These are phyloP conservation scores for Helarctos malayanus DNA, from an alignment of 2,797 vertebrate species.

Conservation along the genomic window DNA sequence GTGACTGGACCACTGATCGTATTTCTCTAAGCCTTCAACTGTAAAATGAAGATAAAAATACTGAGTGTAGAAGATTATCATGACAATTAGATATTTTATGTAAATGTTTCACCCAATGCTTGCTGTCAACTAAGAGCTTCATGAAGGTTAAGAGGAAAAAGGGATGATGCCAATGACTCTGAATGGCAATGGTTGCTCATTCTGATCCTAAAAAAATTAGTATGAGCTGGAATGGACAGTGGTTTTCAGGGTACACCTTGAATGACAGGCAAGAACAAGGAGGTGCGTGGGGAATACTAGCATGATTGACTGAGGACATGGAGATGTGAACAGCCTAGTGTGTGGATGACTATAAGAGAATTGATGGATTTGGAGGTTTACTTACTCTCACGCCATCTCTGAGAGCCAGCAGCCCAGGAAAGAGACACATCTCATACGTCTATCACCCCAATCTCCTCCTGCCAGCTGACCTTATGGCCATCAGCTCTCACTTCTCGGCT, in stretches of 20 bases:
- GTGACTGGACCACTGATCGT: background rate
- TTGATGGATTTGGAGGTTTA: too few relatives aligned
- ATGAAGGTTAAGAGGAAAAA: background rate
- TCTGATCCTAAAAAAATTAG: background rate
- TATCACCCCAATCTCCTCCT: background rate
- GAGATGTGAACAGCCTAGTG: background rate
- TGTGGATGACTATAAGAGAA: background rate
- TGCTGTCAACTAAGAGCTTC: background rate
- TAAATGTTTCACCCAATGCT: background rate
- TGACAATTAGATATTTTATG: background rate
- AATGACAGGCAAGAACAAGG: background rate
- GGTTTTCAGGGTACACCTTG: background rate
- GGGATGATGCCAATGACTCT: background rate
- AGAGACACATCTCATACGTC: background rate
- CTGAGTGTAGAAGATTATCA: background rate
- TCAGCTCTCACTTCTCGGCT: background rate
- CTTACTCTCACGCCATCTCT: background rate
- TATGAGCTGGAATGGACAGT: background rate
- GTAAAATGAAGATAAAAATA: background rate
- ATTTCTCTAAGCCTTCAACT: background rate
- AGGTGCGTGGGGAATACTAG: background rate
- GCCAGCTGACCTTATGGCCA: background rate
- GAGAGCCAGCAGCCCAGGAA: background rate
- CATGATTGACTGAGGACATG: background rate
- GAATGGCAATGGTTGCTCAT: background rate